Conservation (phyloP, 2,888 invertebrate species). For the Agrochola litura region DNA sequence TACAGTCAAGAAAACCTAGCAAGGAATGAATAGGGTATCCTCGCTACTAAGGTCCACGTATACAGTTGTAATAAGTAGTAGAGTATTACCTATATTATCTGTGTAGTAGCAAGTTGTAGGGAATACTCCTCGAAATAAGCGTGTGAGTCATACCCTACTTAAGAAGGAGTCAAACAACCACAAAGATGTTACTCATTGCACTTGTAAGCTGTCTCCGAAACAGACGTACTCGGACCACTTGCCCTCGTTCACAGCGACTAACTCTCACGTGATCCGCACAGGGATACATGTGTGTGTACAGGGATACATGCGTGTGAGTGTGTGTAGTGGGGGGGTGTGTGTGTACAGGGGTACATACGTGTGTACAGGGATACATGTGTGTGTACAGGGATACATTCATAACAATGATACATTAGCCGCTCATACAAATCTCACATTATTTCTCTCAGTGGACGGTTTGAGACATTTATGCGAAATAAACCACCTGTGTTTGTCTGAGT, state of each 20-base stretch:
- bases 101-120: no score
- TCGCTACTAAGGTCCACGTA: not conserved
- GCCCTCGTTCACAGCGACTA: not conserved
- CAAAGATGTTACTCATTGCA: conserved; percentile 6
- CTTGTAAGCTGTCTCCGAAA: conserved; percentile 17
- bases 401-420: conserved; percentile 38
- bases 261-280: not conserved
- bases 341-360: no score
- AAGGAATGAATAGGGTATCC: not conserved
- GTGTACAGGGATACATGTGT: not conserved
- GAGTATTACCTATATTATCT: no score
- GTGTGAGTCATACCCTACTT: not conserved
- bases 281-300: not conserved
- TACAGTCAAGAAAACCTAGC: not conserved
- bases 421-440: conserved; percentile 37
- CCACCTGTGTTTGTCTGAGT: conserved; percentile 50
- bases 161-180: not conserved
- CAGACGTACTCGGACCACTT: not conserved
- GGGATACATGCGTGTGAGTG: conserved; percentile 7
- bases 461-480: conserved; percentile 51
- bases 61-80: not conserved
- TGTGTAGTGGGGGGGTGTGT: no score
- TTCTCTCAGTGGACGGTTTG: conserved; percentile 36
- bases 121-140: not conserved
- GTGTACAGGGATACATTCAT: conserved; percentile 9